A percentile compares a stretch with the other conserved stretches of the same genome.
Evolutionary conservation across 2,113 vertebrate species (phyloP).

Genomic region (Anarhynchus alexandrinus): DNA sequence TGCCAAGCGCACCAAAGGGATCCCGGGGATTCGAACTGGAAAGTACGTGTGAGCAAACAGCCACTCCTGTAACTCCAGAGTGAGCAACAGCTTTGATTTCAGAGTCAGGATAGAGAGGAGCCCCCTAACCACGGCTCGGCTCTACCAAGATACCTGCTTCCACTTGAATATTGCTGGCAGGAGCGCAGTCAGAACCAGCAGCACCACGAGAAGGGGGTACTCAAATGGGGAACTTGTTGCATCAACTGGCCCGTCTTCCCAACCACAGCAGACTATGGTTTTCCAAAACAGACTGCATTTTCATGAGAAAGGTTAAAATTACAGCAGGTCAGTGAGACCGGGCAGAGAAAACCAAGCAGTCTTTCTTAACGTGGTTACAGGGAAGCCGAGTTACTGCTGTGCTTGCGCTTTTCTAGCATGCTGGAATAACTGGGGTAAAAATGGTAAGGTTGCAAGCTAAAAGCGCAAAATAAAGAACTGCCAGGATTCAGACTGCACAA

Average conservation of each 20-base stretch:
- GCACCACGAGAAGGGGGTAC: accelerated
- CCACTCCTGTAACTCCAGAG: background rate
- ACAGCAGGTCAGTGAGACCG: background rate
- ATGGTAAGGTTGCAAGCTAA: background rate
- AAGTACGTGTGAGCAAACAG: background rate
- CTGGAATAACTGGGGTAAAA: background rate
- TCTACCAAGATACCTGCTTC: background rate
- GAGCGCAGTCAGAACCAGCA: background rate
- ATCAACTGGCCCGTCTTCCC: background rate
- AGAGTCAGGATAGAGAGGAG: background rate
- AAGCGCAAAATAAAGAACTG: background rate
- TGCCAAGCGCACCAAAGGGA: background rate
- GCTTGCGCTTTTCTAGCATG: background rate
- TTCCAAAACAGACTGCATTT: background rate
- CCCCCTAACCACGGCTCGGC: accelerated
- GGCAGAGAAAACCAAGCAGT: background rate
- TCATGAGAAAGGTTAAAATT: background rate
- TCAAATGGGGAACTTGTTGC: background rate
- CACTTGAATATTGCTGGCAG: background rate
- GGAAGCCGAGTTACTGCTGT: background rate
- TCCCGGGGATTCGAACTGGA: background rate
- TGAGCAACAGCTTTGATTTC: background rate
- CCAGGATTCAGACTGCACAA: background rate
- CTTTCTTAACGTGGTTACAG: background rate
- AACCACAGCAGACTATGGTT: background rate